Conservation (phyloP, 2,113 vertebrate species). For the Paratilapia polleni region DNA sequence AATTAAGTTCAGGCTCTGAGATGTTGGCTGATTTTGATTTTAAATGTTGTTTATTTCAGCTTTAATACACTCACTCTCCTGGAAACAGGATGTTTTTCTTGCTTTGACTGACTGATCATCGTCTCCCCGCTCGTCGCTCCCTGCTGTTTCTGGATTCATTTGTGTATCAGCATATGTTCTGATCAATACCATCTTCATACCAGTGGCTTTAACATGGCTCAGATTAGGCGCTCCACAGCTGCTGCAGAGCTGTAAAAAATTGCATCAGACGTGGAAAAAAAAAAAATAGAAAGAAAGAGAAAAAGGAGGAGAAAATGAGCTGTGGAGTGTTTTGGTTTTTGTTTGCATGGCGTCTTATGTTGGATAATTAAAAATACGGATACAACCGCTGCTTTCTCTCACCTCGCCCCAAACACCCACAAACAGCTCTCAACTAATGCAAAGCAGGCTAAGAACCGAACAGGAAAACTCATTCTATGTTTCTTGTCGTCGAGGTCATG, state of each 20-base stretch:
- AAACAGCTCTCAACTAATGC: neutral
- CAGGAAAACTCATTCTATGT: neutral
- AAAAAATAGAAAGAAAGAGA: neutral
- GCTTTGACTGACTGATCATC: constrained; percentile 1
- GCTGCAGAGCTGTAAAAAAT: constrained; percentile 17
- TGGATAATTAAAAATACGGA: constrained; percentile 6
- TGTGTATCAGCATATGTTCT: constrained; percentile 11
- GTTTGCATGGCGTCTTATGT: neutral
- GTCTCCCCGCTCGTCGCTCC: neutral
- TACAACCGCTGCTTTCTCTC: neutral
- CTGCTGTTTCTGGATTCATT: neutral
- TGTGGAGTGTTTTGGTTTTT: constrained; percentile 31
- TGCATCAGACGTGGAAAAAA: constrained; percentile 23
- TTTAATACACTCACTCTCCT: neutral
- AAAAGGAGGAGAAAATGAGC: neutral
- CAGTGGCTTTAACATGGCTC: neutral
- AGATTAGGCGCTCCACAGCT: neutral
- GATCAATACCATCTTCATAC: constrained; percentile 14
- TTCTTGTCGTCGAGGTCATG: constrained; percentile 3
- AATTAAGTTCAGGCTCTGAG: neutral
- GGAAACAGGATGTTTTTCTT: neutral
- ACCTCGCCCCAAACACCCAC: neutral
- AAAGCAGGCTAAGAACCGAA: neutral
- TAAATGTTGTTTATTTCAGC: neutral
- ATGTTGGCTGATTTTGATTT: neutral